Evolutionary conservation across 2,888 invertebrate genomes (phyloP).

Genomic region (Pandemis corylana): DNA sequence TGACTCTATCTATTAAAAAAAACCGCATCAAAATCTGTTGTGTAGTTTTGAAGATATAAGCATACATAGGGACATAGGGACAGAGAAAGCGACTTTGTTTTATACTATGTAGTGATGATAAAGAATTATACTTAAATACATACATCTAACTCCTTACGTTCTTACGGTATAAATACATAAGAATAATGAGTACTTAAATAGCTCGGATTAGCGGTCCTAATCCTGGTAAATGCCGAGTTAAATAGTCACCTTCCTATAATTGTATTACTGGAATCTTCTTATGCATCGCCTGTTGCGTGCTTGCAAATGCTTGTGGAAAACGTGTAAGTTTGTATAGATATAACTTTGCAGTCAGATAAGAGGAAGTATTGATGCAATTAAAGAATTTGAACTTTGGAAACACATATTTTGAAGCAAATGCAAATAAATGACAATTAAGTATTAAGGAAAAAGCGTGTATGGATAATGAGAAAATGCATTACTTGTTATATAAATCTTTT

Average conservation of each 20-base stretch:
- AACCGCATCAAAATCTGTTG: no score
- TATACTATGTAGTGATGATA: no score
- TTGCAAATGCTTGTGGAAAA: conserved; percentile 12
- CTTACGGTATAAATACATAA: background rate
- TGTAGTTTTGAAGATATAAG: no score
- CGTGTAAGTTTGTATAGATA: background rate
- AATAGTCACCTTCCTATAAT: conserved; percentile 56
- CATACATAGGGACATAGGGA: no score
- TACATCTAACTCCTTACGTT: background rate
- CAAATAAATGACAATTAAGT: no score
- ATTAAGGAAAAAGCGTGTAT: no score
- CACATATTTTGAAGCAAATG: background rate
- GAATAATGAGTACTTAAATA: background rate
- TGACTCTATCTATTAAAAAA: no score
- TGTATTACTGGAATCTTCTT: conserved; percentile 50
- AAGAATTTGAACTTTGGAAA: background rate
- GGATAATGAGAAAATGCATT: no score
- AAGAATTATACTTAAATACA: no score
- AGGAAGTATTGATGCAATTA: no score
- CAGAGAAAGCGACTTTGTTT: no score
- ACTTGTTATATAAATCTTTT: background rate
- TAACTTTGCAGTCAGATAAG: background rate
- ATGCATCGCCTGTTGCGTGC: conserved; percentile 28
- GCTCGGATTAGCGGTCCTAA: conserved; percentile 43
- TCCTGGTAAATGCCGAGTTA: conserved; percentile 46